A percentile compares a stretch with the other conserved stretches of the same genome.
Evolutionary conservation across 2,888 invertebrate genomes (phyloP).

Genomic region (Rhingia rostrata): DNA sequence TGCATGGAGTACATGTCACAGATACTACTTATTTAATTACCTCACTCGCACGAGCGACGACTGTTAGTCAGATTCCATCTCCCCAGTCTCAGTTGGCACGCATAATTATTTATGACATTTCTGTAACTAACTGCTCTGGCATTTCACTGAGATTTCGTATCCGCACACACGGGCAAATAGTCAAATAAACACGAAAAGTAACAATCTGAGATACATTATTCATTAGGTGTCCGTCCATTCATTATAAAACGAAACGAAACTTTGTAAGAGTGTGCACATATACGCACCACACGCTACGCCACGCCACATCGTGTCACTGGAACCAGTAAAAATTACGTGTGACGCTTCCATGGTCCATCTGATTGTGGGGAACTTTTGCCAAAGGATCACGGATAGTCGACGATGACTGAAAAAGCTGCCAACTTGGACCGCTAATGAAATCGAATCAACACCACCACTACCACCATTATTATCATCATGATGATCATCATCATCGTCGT

Average conservation of each 20-base stretch:
- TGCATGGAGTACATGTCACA: constrained; percentile 25
- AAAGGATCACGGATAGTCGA: constrained; percentile 16
- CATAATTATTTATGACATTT: constrained; percentile 68
- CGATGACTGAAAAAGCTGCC: constrained; percentile 24
- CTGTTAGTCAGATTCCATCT: constrained; percentile 61
- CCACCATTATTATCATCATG: neutral
- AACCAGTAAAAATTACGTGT: constrained; percentile 55
- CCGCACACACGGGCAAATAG: constrained; percentile 54
- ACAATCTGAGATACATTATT: constrained; percentile 76
- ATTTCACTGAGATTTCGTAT: constrained; percentile 41
- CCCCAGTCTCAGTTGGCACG: constrained; percentile 42
- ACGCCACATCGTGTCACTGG: constrained; percentile 1
- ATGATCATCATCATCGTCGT: neutral
- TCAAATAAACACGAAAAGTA: constrained; percentile 76
- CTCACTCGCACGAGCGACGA: constrained; percentile 56
- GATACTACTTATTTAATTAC: constrained; percentile 57
- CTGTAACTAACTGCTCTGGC: constrained; percentile 55
- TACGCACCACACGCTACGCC: constrained; percentile 27
- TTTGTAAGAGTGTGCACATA: constrained; percentile 7
- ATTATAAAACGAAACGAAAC: constrained; percentile 69
- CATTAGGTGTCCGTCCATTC: constrained; percentile 74
- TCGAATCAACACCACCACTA: constrained; percentile 62
- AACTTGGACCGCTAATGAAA: constrained; percentile 50
- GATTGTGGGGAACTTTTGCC: constrained; percentile 34
- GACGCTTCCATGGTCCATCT: constrained; percentile 39